These are phyloP conservation scores for Glaucidium brasilianum DNA, from an alignment of 2,113 vertebrate species.

Conservation along the genomic window DNA sequence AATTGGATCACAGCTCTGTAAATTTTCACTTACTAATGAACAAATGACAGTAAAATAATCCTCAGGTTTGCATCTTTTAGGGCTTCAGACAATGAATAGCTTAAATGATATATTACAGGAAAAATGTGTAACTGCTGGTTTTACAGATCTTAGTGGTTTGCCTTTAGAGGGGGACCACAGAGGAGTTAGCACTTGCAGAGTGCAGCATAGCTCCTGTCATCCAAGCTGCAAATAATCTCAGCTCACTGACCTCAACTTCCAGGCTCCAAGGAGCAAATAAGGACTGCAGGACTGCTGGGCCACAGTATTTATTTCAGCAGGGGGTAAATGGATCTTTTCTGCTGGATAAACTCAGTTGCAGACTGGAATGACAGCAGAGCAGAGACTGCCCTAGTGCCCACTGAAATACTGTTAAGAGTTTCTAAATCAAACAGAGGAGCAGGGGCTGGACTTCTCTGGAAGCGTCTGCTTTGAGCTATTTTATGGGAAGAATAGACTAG, in stretches of 20 bases:
- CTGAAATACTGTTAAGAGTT: neutral
- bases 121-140: neutral
- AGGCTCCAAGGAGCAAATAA: neutral
- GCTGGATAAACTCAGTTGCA: neutral
- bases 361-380: fast-evolving
- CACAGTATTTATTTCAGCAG: neutral
- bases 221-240: neutral
- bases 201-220: neutral
- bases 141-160: neutral
- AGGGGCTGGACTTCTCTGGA: neutral
- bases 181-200: neutral
- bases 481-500: neutral
- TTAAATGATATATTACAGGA: neutral
- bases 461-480: neutral
- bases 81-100: neutral
- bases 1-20: neutral
- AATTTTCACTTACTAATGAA: neutral
- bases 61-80: neutral
- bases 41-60: neutral
- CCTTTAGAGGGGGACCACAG: neutral
- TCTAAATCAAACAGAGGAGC: neutral
- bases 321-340: neutral
- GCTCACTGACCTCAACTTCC: neutral
- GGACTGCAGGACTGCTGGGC: neutral
- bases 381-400: neutral